Conservation (phyloP, 2,797 vertebrate species). For the Leontocebus nigricollis region DNA sequence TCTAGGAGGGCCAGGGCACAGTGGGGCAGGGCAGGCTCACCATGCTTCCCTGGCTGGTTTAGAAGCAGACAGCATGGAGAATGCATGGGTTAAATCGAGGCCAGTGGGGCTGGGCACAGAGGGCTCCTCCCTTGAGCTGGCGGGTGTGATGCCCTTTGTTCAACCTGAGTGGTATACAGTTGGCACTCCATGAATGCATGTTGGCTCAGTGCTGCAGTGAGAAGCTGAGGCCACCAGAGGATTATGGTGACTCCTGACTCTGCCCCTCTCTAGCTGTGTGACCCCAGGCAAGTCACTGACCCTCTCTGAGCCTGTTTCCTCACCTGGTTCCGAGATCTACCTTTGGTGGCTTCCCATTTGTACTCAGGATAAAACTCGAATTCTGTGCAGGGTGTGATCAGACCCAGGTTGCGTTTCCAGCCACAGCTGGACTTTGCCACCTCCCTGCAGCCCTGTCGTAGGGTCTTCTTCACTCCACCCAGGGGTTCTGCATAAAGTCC, state of each 20-base stretch:
- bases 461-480: neutral
- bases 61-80: neutral
- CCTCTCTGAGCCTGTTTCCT: neutral
- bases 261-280: neutral
- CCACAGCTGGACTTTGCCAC: neutral
- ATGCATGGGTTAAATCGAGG: neutral
- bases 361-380: neutral
- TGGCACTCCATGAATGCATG: neutral
- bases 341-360: neutral
- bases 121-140: neutral
- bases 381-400: neutral
- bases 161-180: fast-evolving
- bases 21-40: neutral
- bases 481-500: neutral
- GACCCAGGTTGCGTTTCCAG: neutral
- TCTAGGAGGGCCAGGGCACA: neutral
- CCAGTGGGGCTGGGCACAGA: neutral
- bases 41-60: neutral
- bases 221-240: neutral
- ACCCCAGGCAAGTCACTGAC: neutral
- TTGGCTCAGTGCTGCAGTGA: neutral
- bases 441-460: neutral
- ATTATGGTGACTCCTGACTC: neutral
- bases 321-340: neutral
- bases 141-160: fast-evolving